phyloP scores from a whole-genome alignment of 2,113 vertebrate species.

The Erythrolamprus reginae region DNA sequence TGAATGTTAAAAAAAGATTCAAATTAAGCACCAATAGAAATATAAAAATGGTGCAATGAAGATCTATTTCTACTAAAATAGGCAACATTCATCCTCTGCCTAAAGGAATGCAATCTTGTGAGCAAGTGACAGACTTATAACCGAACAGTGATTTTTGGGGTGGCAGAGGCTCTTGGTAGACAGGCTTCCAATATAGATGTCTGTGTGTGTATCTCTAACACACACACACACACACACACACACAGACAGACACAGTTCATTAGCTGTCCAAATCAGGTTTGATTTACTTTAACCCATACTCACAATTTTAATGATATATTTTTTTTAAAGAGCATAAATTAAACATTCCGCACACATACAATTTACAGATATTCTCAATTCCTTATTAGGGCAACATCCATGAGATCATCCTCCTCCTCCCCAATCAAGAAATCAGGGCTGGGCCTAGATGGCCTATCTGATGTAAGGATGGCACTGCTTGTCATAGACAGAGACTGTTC shows the following conservation, averaged over 20 bases:
- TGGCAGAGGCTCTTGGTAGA: not conserved
- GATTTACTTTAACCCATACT: not conserved
- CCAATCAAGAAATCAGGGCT: slow-evolving; percentile 90
- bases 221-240: not conserved
- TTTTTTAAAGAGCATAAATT: not conserved
- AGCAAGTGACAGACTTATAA: not conserved
- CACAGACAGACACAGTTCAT: not conserved
- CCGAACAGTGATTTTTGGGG: not conserved
- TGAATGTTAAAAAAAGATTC: not conserved
- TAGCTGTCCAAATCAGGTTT: not conserved
- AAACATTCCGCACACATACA: not conserved
- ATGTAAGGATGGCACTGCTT: slow-evolving; percentile 68
- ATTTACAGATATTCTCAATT: slow-evolving; percentile 63
- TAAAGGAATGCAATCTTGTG: not conserved
- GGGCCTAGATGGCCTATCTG: slow-evolving; percentile 82
- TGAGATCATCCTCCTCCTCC: slow-evolving; percentile 96
- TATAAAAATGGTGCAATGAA: slow-evolving; percentile 21
- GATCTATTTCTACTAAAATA: not conserved
- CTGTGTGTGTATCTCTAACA: not conserved
- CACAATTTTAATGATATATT: not conserved
- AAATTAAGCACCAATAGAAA: slow-evolving; percentile 27
- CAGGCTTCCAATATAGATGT: not conserved
- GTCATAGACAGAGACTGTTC: slow-evolving; percentile 84
- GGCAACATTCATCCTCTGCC: not conserved
- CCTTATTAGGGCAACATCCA: slow-evolving; percentile 93